Evolutionary conservation across 2,888 invertebrate genomes (phyloP).

Genomic region (Acleris literana): DNA sequence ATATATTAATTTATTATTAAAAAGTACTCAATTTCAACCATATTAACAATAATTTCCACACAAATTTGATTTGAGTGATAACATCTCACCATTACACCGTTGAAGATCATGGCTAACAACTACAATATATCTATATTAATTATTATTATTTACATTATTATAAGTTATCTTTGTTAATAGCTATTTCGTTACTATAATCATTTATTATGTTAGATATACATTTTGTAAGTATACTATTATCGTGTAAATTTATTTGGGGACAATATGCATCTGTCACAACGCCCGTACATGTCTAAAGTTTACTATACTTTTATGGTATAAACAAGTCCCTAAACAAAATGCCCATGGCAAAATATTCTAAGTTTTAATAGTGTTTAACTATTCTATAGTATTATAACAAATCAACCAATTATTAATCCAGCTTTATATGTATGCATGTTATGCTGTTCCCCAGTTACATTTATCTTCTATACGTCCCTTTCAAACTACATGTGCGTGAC

Average conservation of each 20-base stretch:
- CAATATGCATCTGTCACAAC: no score
- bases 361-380: no score
- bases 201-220: constrained; percentile 24
- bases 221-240: constrained; percentile 5
- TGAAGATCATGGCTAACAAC: constrained; percentile 17
- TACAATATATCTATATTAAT: constrained; percentile 14
- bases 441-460: no score
- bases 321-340: no score
- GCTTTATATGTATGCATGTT: no score
- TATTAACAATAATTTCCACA: constrained; percentile 18
- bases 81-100: constrained; percentile 12
- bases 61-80: constrained; percentile 33
- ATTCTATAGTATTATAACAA: no score
- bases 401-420: no score
- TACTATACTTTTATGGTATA: no score
- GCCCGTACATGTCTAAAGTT: no score
- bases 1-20: background rate
- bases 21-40: constrained; percentile 15
- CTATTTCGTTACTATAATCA: constrained; percentile 33
- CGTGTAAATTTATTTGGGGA: background rate
- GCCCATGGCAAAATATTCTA: no score
- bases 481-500: no score
- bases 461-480: no score
- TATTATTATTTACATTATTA: constrained; percentile 30
- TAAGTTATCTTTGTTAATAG: constrained; percentile 37